Conservation (phyloP, 2,113 vertebrate species). For the Toxotes chatareus region DNA sequence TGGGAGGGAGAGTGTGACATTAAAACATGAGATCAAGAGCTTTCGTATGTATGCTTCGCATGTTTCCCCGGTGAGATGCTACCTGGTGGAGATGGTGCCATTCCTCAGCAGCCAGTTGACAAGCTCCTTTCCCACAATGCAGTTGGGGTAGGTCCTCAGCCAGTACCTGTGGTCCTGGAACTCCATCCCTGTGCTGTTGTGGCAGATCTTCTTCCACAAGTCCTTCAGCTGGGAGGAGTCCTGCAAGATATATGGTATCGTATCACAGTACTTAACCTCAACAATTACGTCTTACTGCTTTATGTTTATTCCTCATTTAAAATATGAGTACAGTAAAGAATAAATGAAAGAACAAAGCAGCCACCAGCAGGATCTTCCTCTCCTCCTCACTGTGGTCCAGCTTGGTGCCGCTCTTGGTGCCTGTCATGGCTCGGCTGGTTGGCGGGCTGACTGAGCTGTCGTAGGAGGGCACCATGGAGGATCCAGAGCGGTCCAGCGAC, state of each 20-base stretch:
- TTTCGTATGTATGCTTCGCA: too few relatives aligned
- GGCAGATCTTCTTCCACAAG: slow-evolving; percentile 98
- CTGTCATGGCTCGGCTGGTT: slow-evolving; percentile 85
- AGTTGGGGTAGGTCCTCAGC: slow-evolving; percentile 97
- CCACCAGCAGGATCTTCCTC: slow-evolving; percentile 96
- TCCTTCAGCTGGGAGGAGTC: slow-evolving; percentile 97
- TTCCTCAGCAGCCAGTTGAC: slow-evolving; percentile 98
- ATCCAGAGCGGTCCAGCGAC: slow-evolving; percentile 92
- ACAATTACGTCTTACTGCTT: background rate
- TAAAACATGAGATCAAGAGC: background rate
- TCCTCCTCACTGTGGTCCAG: slow-evolving; percentile 93
- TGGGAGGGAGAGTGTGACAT: background rate
- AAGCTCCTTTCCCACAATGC: slow-evolving; percentile 98
- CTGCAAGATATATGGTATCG: slow-evolving; percentile 69
- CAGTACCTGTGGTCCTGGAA: slow-evolving; percentile 99
- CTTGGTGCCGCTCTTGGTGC: slow-evolving; percentile 81
- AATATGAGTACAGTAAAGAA: background rate
- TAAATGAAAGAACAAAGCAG: background rate
- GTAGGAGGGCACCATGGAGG: slow-evolving; percentile 92
- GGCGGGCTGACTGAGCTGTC: slow-evolving; percentile 95
- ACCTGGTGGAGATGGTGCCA: slow-evolving; percentile 95
- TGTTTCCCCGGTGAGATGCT: background rate
- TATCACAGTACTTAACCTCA: background rate
- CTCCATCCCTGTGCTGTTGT: slow-evolving; percentile 97
- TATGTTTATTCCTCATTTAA: background rate